Base-by-base conservation (phyloP, 2,888 invertebrate species). In the Linnaemya tessellans region DNA sequence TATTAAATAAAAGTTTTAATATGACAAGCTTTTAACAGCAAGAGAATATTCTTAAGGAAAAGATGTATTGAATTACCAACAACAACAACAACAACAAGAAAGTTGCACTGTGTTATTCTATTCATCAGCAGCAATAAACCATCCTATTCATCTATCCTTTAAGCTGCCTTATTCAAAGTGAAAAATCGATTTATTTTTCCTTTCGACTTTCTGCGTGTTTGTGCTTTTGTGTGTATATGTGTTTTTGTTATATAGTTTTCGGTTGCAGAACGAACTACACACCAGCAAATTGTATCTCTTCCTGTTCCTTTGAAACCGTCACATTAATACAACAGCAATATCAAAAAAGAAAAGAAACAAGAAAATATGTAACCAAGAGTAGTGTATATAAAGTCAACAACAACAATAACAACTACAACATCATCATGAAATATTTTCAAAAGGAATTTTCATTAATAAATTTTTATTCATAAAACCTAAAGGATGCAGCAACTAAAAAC, bases 131-230 rank as follows among this genome's bases (percentile, higher is more conserved):
- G 46, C 25, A 49, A 54, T 62, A 22, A 51, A 22, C 18, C 49
- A 62, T 25, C 54, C 25, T n/a, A 18, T 60, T 25, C 49, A 60
- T 41, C 0, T 62, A 60, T 75, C 68, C 75, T 70, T 71, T 54
- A 49, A 60, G 38, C 35, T 74, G 67, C 68, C 51, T 79, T 60
- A 79, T 51, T 60, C 71, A 80, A 82, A 79, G 79, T 85, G 85
- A 82, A 85, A 85, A 85, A 85, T 85, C 85, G 85, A 85, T 85
- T 82, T 79, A 30, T 77, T 67, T 78, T 70, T 79, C 79, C 68
- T 77, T 83, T 85, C 62, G 41, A 8, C 35, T 68, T n/a, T 30
- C 30, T 1, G 43, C 25, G 65, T 18, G 3, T 54, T n/a, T 11
- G 49, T 25, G 65, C 41, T 9, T 46, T 71, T 20, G 46, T 38